These are phyloP conservation scores for Myopa testacea DNA, from an alignment of 2,888 invertebrate genomes.

Conservation along the genomic window DNA sequence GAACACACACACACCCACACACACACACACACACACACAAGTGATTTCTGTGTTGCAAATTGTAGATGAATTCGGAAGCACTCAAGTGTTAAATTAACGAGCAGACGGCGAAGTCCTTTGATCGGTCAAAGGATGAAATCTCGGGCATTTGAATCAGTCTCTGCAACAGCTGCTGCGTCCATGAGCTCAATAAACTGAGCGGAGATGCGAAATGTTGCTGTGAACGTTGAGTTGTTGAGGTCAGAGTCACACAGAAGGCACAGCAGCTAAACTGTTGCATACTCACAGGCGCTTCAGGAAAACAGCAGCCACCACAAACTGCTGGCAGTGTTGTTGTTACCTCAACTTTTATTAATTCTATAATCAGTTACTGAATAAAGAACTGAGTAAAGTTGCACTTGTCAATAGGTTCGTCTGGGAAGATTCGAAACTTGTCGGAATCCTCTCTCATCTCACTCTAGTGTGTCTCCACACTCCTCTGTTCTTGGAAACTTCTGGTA, in stretches of 20 bases:
- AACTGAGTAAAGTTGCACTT: too few species aligned
- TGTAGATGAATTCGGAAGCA: constrained; percentile 5
- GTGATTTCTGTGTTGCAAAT: constrained; percentile 17
- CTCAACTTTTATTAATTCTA: too few species aligned
- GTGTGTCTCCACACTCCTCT: too few species aligned
- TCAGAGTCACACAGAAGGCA: neutral
- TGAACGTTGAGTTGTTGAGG: neutral
- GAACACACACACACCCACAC: neutral
- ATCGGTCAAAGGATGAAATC: neutral
- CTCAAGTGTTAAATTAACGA: constrained; percentile 36
- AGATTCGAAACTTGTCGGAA: too few species aligned
- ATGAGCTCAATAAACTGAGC: neutral
- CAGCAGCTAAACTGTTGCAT: too few species aligned
- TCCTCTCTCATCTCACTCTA: too few species aligned
- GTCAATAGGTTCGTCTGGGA: too few species aligned
- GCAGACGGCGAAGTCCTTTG: constrained; percentile 22
- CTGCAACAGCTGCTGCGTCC: neutral
- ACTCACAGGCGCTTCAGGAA: too few species aligned
- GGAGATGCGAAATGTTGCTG: neutral
- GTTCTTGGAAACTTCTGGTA: too few species aligned
- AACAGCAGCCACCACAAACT: too few species aligned
- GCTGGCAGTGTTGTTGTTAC: too few species aligned
- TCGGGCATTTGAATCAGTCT: constrained; percentile 23
- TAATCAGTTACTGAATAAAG: too few species aligned
- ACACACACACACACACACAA: constrained; percentile 7